A percentile compares a stretch with the other conserved stretches of the same genome.
Evolutionary conservation across 2,888 invertebrate species (phyloP).

Genomic region (Trisateles emortualis): DNA sequence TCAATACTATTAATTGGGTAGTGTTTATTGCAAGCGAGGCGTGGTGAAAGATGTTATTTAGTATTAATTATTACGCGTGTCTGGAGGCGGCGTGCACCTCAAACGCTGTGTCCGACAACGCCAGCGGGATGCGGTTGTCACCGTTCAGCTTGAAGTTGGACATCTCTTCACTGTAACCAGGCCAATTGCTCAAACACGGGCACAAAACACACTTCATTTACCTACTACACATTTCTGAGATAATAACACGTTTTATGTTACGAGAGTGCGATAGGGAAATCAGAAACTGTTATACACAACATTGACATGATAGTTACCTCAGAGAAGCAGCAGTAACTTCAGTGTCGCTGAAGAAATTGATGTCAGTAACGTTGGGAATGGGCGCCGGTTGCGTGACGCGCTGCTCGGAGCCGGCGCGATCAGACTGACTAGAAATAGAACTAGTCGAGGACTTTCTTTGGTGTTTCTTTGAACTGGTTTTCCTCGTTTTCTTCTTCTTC

Average conservation of each 20-base stretch:
- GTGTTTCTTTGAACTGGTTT: constrained; percentile 92
- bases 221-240: constrained; percentile 8
- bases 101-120: constrained; percentile 84
- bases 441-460: constrained; percentile 90
- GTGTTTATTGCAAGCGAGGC: constrained; percentile 60
- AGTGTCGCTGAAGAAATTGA: constrained; percentile 96
- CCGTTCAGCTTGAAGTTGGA: constrained; percentile 83
- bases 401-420: constrained; percentile 81
- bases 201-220: constrained; percentile 17
- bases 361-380: constrained; percentile 70
- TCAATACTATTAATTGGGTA: constrained; percentile 34
- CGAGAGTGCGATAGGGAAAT: constrained; percentile 5
- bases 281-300: neutral
- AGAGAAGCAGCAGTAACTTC: constrained; percentile 91
- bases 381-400: constrained; percentile 68
- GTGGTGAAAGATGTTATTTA: constrained; percentile 55
- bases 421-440: constrained; percentile 83
- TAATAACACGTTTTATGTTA: constrained; percentile 6
- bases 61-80: constrained; percentile 78
- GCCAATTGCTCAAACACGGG: constrained; percentile 50
- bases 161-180: constrained; percentile 84
- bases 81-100: constrained; percentile 84
- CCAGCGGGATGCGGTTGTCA: constrained; percentile 83
- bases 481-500: constrained; percentile 93
- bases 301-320: constrained; percentile 72